phyloP scores from a whole-genome alignment of 2,888 invertebrate genomes.

The Nycteola revayana region DNA sequence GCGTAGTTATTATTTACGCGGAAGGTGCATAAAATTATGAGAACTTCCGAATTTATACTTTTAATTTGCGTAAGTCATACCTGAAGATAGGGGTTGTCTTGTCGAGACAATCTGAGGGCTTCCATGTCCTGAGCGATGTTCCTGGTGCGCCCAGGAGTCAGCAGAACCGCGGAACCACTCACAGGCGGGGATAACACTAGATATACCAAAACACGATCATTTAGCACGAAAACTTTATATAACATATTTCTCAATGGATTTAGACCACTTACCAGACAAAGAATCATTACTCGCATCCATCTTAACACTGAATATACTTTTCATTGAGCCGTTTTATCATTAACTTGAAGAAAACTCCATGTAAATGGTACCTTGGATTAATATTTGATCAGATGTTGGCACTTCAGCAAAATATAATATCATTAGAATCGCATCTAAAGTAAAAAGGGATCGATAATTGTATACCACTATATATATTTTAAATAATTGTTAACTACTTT shows the following conservation, averaged over 20 bases:
- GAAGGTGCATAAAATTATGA: constrained; percentile 23
- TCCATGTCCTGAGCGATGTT: constrained; percentile 94
- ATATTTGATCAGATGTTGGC: constrained; percentile 10
- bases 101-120: constrained; percentile 88
- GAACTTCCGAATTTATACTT: constrained; percentile 12
- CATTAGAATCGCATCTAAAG: not conserved
- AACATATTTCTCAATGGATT: constrained; percentile 8
- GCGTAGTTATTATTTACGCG: constrained; percentile 17
- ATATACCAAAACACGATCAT: constrained; percentile 30
- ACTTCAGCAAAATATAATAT: not conserved
- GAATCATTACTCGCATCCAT: constrained; percentile 74
- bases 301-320: constrained; percentile 30
- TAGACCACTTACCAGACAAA: constrained; percentile 54
- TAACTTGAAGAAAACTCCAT: constrained; percentile 17
- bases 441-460: not conserved
- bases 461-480: constrained; percentile 4
- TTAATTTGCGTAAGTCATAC: constrained; percentile 57
- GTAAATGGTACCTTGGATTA: constrained; percentile 11
- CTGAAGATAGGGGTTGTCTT: constrained; percentile 93
- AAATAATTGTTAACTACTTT: constrained; percentile 14
- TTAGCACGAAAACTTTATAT: constrained; percentile 14
- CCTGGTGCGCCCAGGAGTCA: constrained; percentile 88
- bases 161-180: constrained; percentile 80
- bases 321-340: constrained; percentile 19
- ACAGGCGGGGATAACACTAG: constrained; percentile 60